Evolutionary conservation across 2,113 vertebrate species (phyloP), one percentile per base, ranked within the genome.

Genomic region (Plestiodon gilberti): DNA sequence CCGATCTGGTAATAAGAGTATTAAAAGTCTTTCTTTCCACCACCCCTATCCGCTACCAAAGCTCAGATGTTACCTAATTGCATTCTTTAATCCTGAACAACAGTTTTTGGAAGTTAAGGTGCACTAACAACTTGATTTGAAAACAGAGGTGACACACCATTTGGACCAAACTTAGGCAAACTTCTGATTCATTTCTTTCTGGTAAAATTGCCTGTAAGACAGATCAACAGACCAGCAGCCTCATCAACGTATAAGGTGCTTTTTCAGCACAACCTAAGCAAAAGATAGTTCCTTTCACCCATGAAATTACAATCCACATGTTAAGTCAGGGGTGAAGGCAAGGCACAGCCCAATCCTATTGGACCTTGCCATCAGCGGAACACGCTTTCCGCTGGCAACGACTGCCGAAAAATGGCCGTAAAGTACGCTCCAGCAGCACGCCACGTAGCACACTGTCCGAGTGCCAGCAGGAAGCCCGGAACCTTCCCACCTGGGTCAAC

Each of bases 81-180:
- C 87, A 86, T 90, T 89, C 78, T 92, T 78, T 91, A 84, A 92
- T 93, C 89, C 48, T 89, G 80, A 88, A 90, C 75, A 93, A 82
- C 33, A 86, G 81, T 89, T 90, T 81, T 94, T 87, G 92, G 89
- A 91, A 96, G 94, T 73, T 90, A 91, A 94, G 71, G 77, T 78
- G 14, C 40, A 1, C 82, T 88, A 82, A 73, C 76, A 90, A 93
- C 91, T 90, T 38, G 78, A 35, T 70, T 73, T 59, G 62, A 89
- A 89, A 90, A 52, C 18, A 78, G 67, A 87, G 78, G 69, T 88
- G 52, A 78, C 82, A 82, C 43, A 80, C 90, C 90, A 85, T 62
- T 83, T 11, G 20, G 78, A 81, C 64, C 83, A 55, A 91, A 83
- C 55, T 57, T 57, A 35, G 85, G 71, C 0, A 6, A 83, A 59